These are phyloP conservation scores for Lytechinus variegatus DNA, from an alignment of 35 echinoderm and acorn worm genomes.

Conservation along the genomic window DNA sequence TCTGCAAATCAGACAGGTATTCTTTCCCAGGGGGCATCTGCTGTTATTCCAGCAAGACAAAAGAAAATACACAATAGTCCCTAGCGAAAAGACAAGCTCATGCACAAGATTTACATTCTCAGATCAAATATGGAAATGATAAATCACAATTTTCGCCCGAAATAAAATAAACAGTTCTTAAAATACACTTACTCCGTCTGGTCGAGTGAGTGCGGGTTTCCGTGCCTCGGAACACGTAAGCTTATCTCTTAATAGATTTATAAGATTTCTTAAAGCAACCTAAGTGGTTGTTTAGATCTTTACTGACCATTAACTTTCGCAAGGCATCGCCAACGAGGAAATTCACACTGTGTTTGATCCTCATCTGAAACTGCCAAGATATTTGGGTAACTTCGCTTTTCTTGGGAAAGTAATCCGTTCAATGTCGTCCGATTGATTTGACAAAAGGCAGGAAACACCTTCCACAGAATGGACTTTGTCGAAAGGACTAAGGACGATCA, in stretches of 20 bases:
- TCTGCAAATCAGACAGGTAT: neutral
- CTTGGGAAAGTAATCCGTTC: neutral
- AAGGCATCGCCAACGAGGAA: neutral
- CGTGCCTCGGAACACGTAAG: neutral
- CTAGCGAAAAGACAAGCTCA: neutral
- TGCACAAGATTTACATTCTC: neutral
- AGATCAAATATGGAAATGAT: constrained; percentile 4
- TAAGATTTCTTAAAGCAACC: neutral
- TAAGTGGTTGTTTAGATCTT: neutral
- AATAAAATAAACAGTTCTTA: constrained; percentile 15
- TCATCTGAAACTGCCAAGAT: neutral
- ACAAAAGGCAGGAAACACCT: neutral
- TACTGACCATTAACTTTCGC: neutral
- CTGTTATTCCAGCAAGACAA: constrained; percentile 5
- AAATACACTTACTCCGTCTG: constrained; percentile 10
- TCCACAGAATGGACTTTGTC: neutral
- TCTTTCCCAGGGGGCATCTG: neutral
- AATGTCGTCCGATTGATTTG: neutral
- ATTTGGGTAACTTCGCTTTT: neutral
- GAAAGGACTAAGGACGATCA: neutral
- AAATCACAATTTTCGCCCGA: constrained; percentile 19
- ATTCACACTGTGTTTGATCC: neutral
- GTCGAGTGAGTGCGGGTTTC: neutral
- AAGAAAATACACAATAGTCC: neutral
- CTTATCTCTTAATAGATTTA: neutral